phyloP scores from a whole-genome alignment of 2,797 vertebrate genomes.

The Pseudochromis fuscus region DNA sequence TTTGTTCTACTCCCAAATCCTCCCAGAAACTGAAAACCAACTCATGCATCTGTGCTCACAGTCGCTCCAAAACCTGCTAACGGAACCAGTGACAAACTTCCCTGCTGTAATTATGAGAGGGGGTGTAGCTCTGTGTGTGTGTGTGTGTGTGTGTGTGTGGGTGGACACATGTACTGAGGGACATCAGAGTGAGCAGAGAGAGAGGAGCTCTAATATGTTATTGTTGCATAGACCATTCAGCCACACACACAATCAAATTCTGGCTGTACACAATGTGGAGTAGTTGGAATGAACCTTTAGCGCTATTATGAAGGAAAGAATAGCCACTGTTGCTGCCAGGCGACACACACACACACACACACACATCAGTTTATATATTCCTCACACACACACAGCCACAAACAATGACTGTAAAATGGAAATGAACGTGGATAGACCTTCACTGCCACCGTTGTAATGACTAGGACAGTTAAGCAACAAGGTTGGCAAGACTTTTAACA shows the following conservation, averaged over 20 bases:
- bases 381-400: conserved; percentile 25
- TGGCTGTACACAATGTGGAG: conserved; percentile 12
- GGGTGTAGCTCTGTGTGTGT: conserved; percentile 11
- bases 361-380: conserved; percentile 14
- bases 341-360: conserved; percentile 16
- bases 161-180: conserved; percentile 8
- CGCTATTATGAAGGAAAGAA: conserved; percentile 34
- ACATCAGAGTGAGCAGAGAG: conserved; percentile 10
- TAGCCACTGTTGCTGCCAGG: conserved; percentile 5
- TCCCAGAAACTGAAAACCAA: conserved; percentile 2
- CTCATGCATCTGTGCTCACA: conserved; percentile 28
- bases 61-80: conserved; percentile 33
- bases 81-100: conserved; percentile 18
- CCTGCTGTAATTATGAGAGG: conserved; percentile 21
- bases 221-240: conserved; percentile 13
- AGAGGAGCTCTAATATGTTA: conserved; percentile 9
- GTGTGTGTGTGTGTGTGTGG: conserved; percentile 2
- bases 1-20: conserved; percentile 7
- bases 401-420: conserved; percentile 37
- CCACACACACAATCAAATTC: conserved; percentile 4
- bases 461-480: conserved; percentile 40
- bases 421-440: conserved; percentile 49
- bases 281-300: conserved; percentile 31
- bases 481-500: conserved; percentile 57
- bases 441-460: conserved; percentile 37